phyloP scores from a whole-genome alignment of 2,888 invertebrate species.

The Drosophila recens region DNA sequence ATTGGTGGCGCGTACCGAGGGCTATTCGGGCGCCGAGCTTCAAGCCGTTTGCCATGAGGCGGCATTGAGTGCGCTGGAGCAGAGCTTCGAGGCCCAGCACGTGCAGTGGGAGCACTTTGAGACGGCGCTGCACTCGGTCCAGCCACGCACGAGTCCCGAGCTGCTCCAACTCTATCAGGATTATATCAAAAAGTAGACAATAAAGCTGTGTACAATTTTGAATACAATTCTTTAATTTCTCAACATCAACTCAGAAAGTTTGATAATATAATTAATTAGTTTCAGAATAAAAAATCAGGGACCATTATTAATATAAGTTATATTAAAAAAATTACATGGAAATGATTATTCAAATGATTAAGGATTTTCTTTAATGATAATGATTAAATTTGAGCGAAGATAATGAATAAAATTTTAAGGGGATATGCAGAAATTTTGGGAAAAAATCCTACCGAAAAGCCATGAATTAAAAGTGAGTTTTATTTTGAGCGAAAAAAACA shows the following conservation, averaged over 20 bases:
- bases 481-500: too few species aligned
- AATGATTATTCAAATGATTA: too few species aligned
- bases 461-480: too few species aligned
- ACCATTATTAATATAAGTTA: too few species aligned
- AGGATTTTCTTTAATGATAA: too few species aligned
- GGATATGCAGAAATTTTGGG: too few species aligned
- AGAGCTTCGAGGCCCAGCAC: conserved; percentile 88
- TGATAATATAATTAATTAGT: too few species aligned
- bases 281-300: neutral
- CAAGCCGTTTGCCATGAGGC: conserved; percentile 96
- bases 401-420: too few species aligned
- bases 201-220: neutral
- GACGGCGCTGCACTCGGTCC: conserved; percentile 89
- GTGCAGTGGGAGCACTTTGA: conserved; percentile 91
- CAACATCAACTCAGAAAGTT: too few species aligned
- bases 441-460: too few species aligned
- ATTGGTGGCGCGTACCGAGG: conserved; percentile 90
- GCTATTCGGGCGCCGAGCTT: conserved; percentile 97
- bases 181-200: conserved; percentile 85
- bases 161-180: conserved; percentile 91
- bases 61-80: conserved; percentile 93
- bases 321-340: too few species aligned
- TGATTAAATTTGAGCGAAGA: too few species aligned
- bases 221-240: neutral
- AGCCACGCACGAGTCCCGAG: conserved; percentile 91